Percentiles rank a stretch among this genome's conserved stretches.
These are phyloP conservation scores for Phthorimaea operculella DNA, from an alignment of 1,140 invertebrate genomes.

Conservation along the genomic window DNA sequence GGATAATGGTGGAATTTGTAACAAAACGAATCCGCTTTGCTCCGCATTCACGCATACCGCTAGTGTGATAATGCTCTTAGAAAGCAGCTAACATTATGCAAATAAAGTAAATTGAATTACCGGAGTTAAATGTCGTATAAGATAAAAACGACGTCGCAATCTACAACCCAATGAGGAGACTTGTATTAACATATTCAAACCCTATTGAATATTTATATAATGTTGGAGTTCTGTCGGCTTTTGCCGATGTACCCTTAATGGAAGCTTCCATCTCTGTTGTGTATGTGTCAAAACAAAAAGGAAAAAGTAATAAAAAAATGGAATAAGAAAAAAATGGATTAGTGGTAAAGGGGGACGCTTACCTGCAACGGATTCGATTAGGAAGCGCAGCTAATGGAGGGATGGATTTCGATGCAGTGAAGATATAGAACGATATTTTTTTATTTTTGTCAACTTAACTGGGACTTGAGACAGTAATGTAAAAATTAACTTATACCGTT, in stretches of 20 bases:
- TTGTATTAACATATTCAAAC: conserved; percentile 63
- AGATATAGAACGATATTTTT: too few species aligned
- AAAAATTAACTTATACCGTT: too few species aligned
- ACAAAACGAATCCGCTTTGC: too few species aligned
- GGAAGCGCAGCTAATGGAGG: neutral
- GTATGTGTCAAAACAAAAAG: conserved; percentile 27
- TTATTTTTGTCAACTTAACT: too few species aligned
- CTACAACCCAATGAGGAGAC: conserved; percentile 64
- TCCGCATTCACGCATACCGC: too few species aligned
- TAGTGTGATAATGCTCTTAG: too few species aligned
- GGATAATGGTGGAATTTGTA: too few species aligned
- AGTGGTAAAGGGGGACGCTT: neutral
- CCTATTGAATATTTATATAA: conserved; percentile 67
- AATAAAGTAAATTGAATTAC: conserved; percentile 67
- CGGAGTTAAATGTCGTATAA: conserved; percentile 67
- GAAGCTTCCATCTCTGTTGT: conserved; percentile 33
- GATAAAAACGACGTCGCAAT: conserved; percentile 66
- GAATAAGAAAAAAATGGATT: conserved; percentile 22
- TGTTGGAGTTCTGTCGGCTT: conserved; percentile 35
- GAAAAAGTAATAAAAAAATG: too few species aligned
- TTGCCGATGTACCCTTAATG: conserved; percentile 56
- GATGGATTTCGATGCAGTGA: too few species aligned
- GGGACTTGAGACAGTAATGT: too few species aligned
- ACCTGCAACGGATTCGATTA: neutral
- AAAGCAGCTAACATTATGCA: conserved; percentile 59